phyloP scores from a whole-genome alignment of 2,797 vertebrate species.

The Sylvia borin region DNA sequence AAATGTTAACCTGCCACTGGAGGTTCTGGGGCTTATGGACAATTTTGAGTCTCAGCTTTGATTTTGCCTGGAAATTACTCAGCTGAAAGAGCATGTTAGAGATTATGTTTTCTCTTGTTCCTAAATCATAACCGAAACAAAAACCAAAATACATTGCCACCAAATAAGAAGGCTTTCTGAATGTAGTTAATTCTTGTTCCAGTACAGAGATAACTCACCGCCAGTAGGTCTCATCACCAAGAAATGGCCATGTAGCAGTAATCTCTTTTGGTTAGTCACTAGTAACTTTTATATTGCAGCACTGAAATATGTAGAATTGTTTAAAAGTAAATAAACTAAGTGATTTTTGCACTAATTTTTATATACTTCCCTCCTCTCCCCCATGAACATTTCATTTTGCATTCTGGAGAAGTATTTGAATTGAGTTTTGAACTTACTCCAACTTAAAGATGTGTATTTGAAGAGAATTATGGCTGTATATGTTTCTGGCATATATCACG shows the following conservation, averaged over 20 bases:
- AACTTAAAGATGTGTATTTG: not conserved
- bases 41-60: not conserved
- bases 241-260: not conserved
- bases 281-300: not conserved
- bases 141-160: not conserved
- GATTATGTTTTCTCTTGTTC: not conserved
- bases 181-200: not conserved
- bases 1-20: not conserved
- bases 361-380: fast-evolving
- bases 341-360: not conserved
- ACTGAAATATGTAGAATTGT: not conserved
- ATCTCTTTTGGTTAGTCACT: not conserved
- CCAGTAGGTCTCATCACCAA: not conserved
- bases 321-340: not conserved
- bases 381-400: not conserved
- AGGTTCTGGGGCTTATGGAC: not conserved
- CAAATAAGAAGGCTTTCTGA: not conserved
- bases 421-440: not conserved
- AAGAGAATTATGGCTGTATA: not conserved
- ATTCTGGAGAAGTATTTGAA: not conserved
- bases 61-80: not conserved
- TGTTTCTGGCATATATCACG: not conserved
- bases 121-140: not conserved
- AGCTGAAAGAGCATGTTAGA: not conserved
- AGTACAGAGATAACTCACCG: not conserved